Evolutionary conservation across 2,888 invertebrate species (phyloP).

Genomic region (Brachylomia viminalis): DNA sequence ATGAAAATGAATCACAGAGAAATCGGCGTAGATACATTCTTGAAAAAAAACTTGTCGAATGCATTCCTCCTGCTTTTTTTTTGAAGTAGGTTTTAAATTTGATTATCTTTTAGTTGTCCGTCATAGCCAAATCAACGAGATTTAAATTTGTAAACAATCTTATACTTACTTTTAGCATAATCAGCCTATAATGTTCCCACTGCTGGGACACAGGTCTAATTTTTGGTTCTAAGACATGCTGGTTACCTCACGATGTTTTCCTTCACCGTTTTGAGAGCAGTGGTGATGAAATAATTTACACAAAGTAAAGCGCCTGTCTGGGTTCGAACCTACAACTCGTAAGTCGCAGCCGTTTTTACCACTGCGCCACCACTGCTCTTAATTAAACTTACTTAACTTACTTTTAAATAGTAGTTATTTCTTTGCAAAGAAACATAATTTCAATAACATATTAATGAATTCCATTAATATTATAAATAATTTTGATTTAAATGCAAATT

Average conservation of each 20-base stretch:
- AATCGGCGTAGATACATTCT: neutral
- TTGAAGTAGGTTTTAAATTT: neutral
- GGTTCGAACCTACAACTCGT: too few relatives aligned
- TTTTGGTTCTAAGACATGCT: too few relatives aligned
- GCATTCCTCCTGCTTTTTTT: too few relatives aligned
- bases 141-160: neutral
- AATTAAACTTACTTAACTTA: neutral
- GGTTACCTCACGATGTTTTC: too few relatives aligned
- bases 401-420: neutral
- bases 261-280: too few relatives aligned
- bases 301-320: too few relatives aligned
- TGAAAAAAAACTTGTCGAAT: neutral
- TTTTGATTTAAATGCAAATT: constrained; percentile 25
- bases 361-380: too few relatives aligned
- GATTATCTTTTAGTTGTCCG: neutral
- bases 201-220: too few relatives aligned
- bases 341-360: too few relatives aligned
- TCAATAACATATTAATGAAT: neutral
- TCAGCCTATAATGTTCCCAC: too few relatives aligned
- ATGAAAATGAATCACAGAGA: neutral
- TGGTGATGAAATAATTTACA: too few relatives aligned
- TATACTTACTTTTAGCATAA: neutral
- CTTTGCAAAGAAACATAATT: neutral
- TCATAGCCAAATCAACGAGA: neutral
- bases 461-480: neutral